Percentiles rank a stretch among this genome's conserved stretches.
phyloP scores from a whole-genome alignment of 2,888 invertebrate genomes.

The Geophilus truncorum region DNA sequence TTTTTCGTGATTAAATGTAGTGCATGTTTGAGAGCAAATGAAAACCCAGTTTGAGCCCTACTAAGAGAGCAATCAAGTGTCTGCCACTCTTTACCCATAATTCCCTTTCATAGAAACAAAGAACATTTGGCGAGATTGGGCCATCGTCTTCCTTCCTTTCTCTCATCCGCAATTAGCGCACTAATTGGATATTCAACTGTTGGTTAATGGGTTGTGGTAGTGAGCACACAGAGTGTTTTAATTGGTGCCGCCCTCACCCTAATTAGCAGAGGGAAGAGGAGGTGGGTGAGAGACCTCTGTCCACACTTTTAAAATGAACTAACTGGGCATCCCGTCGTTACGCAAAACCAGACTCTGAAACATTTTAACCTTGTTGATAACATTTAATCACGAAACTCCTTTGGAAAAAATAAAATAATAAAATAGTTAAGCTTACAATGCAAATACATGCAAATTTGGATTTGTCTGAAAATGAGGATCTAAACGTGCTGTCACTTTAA shows the following conservation, averaged over 20 bases:
- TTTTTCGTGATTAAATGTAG: background rate
- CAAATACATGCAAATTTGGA: too few species aligned
- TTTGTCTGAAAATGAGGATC: too few species aligned
- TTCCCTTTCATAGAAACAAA: background rate
- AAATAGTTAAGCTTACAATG: too few species aligned
- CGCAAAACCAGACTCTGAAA: too few species aligned
- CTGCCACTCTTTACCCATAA: background rate
- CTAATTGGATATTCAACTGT: slow-evolving; percentile 32
- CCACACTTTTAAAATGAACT: background rate
- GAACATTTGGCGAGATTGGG: background rate
- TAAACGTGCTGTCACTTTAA: too few species aligned
- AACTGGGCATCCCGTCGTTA: background rate
- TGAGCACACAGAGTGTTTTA: slow-evolving; percentile 28
- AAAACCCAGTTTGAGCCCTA: background rate
- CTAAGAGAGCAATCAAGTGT: background rate
- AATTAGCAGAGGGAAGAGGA: slow-evolving; percentile 28
- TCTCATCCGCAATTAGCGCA: slow-evolving; percentile 28
- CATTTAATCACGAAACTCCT: too few species aligned
- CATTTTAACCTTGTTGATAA: too few species aligned
- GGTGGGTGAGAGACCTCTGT: background rate
- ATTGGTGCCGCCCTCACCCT: slow-evolving; percentile 29
- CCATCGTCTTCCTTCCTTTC: slow-evolving; percentile 5
- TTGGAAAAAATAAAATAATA: too few species aligned
- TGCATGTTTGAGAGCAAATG: background rate
- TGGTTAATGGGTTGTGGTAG: slow-evolving; percentile 30